Conservation (phyloP, 2,888 invertebrate genomes). For the Apamea sordens region DNA sequence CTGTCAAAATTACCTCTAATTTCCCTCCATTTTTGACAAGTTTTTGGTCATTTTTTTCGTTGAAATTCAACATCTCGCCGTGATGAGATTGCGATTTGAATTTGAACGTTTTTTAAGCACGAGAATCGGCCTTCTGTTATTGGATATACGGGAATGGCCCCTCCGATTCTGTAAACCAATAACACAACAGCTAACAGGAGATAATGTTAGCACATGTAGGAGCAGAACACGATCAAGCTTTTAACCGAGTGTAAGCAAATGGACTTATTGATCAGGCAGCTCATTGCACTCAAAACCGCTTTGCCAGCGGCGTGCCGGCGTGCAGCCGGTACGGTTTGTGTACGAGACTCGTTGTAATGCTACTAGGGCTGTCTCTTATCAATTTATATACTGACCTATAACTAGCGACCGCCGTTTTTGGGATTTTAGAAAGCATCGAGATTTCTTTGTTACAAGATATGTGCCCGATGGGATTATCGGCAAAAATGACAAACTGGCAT, state of each 20-base stretch:
- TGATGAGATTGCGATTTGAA: too few species aligned
- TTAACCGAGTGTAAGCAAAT: constrained; percentile 11
- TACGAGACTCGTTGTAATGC: constrained; percentile 9
- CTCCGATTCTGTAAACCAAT: background rate
- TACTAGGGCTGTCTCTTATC: constrained; percentile 21
- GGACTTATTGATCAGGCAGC: constrained; percentile 47
- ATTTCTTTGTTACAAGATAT: background rate
- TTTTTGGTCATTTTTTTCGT: too few species aligned
- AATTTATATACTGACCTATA: background rate
- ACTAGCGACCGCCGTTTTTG: background rate
- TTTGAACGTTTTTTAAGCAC: too few species aligned
- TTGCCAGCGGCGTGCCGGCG: background rate
- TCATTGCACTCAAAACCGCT: constrained; percentile 21
- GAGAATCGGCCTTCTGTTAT: too few species aligned
- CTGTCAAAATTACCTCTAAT: too few species aligned
- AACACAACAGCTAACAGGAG: background rate
- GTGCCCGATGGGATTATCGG: background rate
- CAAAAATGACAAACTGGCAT: background rate
- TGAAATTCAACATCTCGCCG: too few species aligned
- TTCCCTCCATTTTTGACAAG: too few species aligned
- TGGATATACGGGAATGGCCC: background rate
- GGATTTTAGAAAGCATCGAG: background rate
- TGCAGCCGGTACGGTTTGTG: constrained; percentile 10
- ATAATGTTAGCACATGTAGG: background rate
- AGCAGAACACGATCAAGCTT: too few species aligned